Evolutionary conservation across 2,888 invertebrate genomes (phyloP).

Genomic region (Aelia acuminata): DNA sequence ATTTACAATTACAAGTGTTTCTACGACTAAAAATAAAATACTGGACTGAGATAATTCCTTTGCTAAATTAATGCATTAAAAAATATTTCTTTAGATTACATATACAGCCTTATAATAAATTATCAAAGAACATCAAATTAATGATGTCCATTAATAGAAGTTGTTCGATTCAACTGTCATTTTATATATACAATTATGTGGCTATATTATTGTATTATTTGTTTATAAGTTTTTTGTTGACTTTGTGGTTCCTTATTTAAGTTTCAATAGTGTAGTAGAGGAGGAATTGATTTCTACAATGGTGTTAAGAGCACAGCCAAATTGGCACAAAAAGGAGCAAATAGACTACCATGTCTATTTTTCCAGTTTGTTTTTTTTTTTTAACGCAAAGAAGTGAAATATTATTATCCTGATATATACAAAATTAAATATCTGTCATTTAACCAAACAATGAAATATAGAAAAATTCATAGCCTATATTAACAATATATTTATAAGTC

Average conservation of each 20-base stretch:
- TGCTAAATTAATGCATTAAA: not conserved
- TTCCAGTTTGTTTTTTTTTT: not conserved
- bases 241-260: not conserved
- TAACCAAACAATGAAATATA: not conserved
- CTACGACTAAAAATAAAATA: not conserved
- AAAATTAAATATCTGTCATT: not conserved
- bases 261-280: not conserved
- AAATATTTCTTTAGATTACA: not conserved
- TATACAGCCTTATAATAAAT: not conserved
- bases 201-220: not conserved
- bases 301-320: constrained; percentile 17
- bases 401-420: not conserved
- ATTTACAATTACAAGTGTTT: not conserved
- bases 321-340: constrained; percentile 13
- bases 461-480: not conserved
- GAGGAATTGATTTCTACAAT: not conserved
- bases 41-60: not conserved
- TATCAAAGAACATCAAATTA: not conserved
- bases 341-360: not conserved
- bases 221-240: not conserved
- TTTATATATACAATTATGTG: not conserved
- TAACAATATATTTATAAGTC: not conserved
- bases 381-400: not conserved
- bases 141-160: not conserved
- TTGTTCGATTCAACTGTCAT: not conserved